These are phyloP conservation scores for Fregetta grallaria DNA, from an alignment of 2,113 vertebrate species.

Conservation along the genomic window DNA sequence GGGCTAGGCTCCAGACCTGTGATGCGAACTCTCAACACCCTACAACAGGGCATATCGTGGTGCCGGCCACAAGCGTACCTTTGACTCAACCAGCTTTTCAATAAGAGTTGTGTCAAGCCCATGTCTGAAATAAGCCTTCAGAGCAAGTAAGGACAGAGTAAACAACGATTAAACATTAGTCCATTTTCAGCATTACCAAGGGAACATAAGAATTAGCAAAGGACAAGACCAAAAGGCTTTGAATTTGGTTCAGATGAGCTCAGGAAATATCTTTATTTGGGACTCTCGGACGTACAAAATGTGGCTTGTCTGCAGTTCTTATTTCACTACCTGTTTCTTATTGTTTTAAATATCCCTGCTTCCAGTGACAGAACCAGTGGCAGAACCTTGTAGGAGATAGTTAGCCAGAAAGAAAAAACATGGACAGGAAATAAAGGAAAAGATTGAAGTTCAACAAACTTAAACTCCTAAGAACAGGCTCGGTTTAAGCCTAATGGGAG, in stretches of 20 bases:
- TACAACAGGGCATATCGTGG: not conserved
- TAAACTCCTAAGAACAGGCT: not conserved
- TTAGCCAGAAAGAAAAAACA: not conserved
- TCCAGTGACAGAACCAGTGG: not conserved
- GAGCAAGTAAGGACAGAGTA: not conserved
- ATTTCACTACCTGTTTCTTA: not conserved
- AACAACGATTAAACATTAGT: not conserved
- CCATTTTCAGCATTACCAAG: not conserved
- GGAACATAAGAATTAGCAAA: not conserved
- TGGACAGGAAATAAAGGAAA: not conserved
- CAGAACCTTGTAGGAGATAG: not conserved
- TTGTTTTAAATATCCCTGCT: not conserved
- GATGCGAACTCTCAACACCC: not conserved
- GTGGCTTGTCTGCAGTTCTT: not conserved
- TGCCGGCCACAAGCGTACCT: not conserved
- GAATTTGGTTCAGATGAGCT: not conserved
- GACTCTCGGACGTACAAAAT: not conserved
- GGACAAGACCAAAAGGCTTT: not conserved
- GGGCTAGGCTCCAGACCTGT: not conserved
- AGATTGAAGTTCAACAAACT: not conserved
- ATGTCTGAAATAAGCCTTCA: not conserved
- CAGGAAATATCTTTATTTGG: not conserved
- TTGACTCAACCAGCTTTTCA: not conserved
- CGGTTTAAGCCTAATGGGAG: not conserved
- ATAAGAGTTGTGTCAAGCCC: not conserved